Percentiles rank a stretch among this genome's conserved stretches.
Evolutionary conservation across 2,113 vertebrate genomes (phyloP).

Genomic region (Capreolus pygargus): DNA sequence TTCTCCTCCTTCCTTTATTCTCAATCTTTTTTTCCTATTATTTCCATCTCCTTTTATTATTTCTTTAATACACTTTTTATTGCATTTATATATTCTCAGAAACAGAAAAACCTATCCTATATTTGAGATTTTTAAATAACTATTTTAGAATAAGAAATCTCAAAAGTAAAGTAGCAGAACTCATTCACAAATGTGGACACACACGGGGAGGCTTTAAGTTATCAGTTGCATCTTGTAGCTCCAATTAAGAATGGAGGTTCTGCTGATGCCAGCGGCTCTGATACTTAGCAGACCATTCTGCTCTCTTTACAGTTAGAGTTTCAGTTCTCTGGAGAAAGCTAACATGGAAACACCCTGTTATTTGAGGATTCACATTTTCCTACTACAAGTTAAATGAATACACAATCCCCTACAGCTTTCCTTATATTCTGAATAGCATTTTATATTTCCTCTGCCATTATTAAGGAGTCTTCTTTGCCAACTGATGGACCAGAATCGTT

Average conservation of each 20-base stretch:
- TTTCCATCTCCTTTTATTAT: not conserved
- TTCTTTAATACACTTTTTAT: not conserved
- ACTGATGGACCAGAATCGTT: not conserved
- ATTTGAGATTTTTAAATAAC: not conserved
- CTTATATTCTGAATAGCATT: constrained; percentile 41
- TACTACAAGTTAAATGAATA: constrained; percentile 17
- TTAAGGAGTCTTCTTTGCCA: not conserved
- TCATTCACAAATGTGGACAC: not conserved
- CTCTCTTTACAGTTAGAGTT: constrained; percentile 24
- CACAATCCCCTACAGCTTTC: constrained; percentile 28
- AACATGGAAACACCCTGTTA: constrained; percentile 41
- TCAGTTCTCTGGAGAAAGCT: constrained; percentile 43
- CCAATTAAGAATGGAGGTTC: not conserved
- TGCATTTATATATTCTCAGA: not conserved
- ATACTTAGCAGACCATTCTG: not conserved
- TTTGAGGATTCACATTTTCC: constrained; percentile 41
- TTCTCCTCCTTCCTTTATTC: not conserved
- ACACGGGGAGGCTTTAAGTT: not conserved
- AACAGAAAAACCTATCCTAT: not conserved
- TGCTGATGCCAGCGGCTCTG: not conserved
- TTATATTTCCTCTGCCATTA: constrained; percentile 14
- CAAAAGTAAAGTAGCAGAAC: not conserved
- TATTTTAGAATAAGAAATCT: not conserved
- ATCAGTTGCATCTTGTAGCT: not conserved
- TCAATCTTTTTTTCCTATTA: not conserved